Evolutionary conservation across 1,140 invertebrate genomes (phyloP), one percentile per base, ranked within the genome.

Genomic region (Manduca sexta): DNA sequence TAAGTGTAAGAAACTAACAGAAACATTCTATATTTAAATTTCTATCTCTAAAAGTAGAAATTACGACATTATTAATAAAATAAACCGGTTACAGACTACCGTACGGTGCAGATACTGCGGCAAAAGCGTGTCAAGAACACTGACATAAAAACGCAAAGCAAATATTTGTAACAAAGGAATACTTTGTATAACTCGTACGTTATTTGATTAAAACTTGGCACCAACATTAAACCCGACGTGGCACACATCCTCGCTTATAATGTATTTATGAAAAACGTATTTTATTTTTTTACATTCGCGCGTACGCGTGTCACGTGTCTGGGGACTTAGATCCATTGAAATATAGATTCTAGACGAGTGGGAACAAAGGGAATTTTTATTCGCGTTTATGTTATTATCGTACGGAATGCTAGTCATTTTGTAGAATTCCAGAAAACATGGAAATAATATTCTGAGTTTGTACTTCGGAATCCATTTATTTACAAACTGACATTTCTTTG

Each of bases 281-380:
- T 46, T 46, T 47, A 38, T 39, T 47, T 30, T n/a, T 26, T 17
- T 35, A 47, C 35, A 47, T 39, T 39, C 21, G 0, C 2, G 11
- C 12, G 35, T 18, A 12, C 13, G 4, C 34, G 18, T 38, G 30
- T 45, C 30, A 43, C 14, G 6, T 15, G 31, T 35, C 43, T 34
- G 34, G 43, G 31, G 43, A 45, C 15, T 16, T 30, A 45, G 30
- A 35, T 18, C 17, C 31, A 45, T 18, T n/a, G 31, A 14, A 12
- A 14, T 35, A 14, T 11, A 14, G 5, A 33, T 15, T 12, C 30
- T 45, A 35, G 16, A 45, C n/a, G n/a, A n/a, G 13, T 5, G 13
- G 11, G 33, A 12, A 35, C n/a, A 35, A 35, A 7, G 37, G 13
- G 7, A 1, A 15, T 14, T 16, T n/a, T n/a, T n/a, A n/a, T n/a